Evolutionary conservation across 2,797 vertebrate species (phyloP), one percentile per base, ranked within the genome.

Genomic region (Lophotriccus pileatus): DNA sequence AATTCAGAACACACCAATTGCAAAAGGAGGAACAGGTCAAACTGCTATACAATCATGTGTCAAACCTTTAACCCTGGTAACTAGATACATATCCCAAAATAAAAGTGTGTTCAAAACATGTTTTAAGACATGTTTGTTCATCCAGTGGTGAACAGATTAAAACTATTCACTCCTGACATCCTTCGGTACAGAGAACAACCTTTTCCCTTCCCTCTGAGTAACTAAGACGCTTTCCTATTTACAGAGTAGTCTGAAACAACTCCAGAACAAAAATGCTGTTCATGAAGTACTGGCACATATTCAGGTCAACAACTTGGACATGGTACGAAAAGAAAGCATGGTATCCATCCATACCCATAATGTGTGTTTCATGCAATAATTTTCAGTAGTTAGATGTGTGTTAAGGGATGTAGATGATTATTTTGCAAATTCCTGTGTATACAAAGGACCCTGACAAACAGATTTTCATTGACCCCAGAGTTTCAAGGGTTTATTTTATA

Each of bases 91-190:
- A 53, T 84, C 25, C 34, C 83, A 79, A 86, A 94, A 87, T 53
- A 90, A 58, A 63, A 87, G 7, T 32, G n/a, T 90, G 55, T 87
- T 95, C 56, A 93, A 95, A 95, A 92, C 36, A 63, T 21, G 25
- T 85, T 96, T 93, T 37, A 60, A 88, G 89, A 95, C 93, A 53
- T 68, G 30, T 39, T 39, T 39, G 39, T 39, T 39, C 39, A 39
- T 39, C 39, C 39, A 77, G 76, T 41, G 78, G 32, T 63, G 77
- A 90, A 84, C 32, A 92, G 95, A 91, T 91, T 94, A 87, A 96
- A 95, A 70, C 72, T 60, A 84, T 56, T 93, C 22, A 87, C 28
- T 22, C 53, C 78, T 83, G 24, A 23, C n/a, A 70, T n/a, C 47
- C 53, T 92, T 93, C 78, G 30, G 20, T 59, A 70, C n/a, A 55